A percentile compares a stretch with the other conserved stretches of the same genome.
Evolutionary conservation across 1,140 invertebrate species (phyloP).

Genomic region (Trichonephila inaurata): DNA sequence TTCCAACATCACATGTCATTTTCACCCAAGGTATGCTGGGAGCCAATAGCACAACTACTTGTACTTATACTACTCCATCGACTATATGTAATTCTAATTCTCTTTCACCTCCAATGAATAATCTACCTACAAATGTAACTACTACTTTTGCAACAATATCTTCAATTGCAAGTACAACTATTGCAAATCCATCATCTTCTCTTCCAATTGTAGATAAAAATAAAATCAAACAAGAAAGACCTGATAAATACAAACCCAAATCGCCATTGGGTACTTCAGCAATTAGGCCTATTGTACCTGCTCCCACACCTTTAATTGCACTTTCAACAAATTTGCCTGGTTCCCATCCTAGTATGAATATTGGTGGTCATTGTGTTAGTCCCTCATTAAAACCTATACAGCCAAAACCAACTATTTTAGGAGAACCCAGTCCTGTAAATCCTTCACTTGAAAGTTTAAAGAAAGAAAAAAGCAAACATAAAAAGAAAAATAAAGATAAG

Average conservation of each 20-base stretch:
- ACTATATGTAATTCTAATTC: constrained; percentile 62
- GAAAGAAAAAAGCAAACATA: constrained; percentile 81
- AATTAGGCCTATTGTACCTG: constrained; percentile 80
- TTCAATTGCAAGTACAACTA: constrained; percentile 54
- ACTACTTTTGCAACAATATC: constrained; percentile 44
- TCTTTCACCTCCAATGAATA: constrained; percentile 55
- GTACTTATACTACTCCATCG: constrained; percentile 53
- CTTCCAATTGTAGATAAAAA: constrained; percentile 70
- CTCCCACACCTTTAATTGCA: constrained; percentile 77
- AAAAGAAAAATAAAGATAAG: constrained; percentile 82
- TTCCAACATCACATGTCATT: constrained; percentile 74
- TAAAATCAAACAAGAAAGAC: constrained; percentile 77
- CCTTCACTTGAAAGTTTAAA: constrained; percentile 80
- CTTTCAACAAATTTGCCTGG: constrained; percentile 76
- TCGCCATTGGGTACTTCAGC: constrained; percentile 66
- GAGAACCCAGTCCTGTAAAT: constrained; percentile 79
- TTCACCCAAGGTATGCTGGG: constrained; percentile 68
- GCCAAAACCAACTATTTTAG: constrained; percentile 81
- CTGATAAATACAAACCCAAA: constrained; percentile 78
- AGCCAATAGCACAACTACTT: constrained; percentile 26
- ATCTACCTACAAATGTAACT: constrained; percentile 59
- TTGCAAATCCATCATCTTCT: constrained; percentile 51
- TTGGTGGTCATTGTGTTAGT: constrained; percentile 77
- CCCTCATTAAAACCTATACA: constrained; percentile 81
- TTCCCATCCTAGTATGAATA: constrained; percentile 76